These are phyloP conservation scores for Erythrolamprus reginae DNA, from an alignment of 2,113 vertebrate species.

Conservation along the genomic window DNA sequence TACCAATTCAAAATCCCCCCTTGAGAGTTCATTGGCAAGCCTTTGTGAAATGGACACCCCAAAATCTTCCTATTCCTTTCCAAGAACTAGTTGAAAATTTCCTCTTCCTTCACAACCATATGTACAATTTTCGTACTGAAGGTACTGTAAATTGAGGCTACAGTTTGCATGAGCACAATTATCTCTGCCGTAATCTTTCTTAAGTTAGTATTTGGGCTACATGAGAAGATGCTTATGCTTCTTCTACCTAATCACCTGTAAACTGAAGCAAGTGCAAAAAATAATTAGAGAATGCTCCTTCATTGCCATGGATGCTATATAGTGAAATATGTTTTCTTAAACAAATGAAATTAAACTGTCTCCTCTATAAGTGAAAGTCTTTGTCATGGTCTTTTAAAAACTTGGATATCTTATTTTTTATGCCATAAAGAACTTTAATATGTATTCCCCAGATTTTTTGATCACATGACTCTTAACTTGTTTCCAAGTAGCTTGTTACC, in stretches of 20 bases:
- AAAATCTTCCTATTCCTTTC: background rate
- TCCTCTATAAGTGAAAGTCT: background rate
- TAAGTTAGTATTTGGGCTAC: background rate
- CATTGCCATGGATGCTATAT: background rate
- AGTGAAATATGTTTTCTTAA: background rate
- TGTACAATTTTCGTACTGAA: background rate
- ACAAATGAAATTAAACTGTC: background rate
- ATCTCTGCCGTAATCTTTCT: background rate
- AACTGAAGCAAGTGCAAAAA: background rate
- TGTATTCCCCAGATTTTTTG: background rate
- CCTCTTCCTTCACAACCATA: background rate
- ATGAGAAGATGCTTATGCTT: background rate
- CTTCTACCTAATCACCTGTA: background rate
- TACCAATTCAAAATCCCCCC: background rate
- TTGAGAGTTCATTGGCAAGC: background rate
- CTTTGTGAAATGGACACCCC: background rate
- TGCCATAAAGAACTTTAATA: background rate
- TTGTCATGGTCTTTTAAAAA: background rate
- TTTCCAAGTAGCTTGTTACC: background rate
- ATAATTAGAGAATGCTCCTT: background rate
- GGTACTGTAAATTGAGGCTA: background rate
- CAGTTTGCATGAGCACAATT: background rate
- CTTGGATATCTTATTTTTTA: background rate
- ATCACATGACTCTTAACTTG: background rate
- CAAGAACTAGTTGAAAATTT: background rate